Percentiles rank a stretch among this genome's conserved stretches.
phyloP scores from a whole-genome alignment of 2,888 invertebrate species.

The Flabesymbios commensalis region DNA sequence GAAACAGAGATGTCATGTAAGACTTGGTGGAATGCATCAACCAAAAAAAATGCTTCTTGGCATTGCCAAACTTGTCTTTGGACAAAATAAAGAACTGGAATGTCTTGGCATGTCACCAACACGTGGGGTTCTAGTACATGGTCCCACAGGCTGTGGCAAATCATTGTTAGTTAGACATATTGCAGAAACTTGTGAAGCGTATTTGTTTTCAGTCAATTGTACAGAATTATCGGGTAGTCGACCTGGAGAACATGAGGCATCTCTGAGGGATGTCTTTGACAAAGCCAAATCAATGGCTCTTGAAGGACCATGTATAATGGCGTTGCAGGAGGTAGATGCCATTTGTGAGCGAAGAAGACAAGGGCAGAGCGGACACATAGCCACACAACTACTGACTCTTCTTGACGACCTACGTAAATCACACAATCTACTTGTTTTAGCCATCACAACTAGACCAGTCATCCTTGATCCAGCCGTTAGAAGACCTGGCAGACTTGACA shows the following conservation, averaged over 20 bases:
- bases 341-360: too few species aligned
- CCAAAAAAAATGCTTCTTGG: constrained; percentile 38
- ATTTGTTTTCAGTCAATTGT: constrained; percentile 63
- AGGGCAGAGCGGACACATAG: too few species aligned
- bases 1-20: constrained; percentile 3
- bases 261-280: constrained; percentile 63
- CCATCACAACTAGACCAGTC: constrained; percentile 65
- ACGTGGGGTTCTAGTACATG: constrained; percentile 39
- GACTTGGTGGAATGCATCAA: constrained; percentile 43
- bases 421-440: constrained; percentile 64
- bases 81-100: too few species aligned
- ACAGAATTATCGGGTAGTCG: constrained; percentile 63
- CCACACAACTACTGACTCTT: constrained; percentile 63
- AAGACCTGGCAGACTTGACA: constrained; percentile 66
- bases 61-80: too few species aligned
- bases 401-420: constrained; percentile 63
- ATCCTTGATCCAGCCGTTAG: constrained; percentile 64
- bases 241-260: constrained; percentile 66
- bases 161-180: constrained; percentile 73
- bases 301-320: constrained; percentile 59
- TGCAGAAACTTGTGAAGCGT: constrained; percentile 61
- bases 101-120: constrained; percentile 17
- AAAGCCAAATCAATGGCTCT: constrained; percentile 59
- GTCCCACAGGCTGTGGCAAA: constrained; percentile 56
- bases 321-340: constrained; percentile 62